phyloP scores from a whole-genome alignment of 2,797 vertebrate species.

The Sandelia bainsii region DNA sequence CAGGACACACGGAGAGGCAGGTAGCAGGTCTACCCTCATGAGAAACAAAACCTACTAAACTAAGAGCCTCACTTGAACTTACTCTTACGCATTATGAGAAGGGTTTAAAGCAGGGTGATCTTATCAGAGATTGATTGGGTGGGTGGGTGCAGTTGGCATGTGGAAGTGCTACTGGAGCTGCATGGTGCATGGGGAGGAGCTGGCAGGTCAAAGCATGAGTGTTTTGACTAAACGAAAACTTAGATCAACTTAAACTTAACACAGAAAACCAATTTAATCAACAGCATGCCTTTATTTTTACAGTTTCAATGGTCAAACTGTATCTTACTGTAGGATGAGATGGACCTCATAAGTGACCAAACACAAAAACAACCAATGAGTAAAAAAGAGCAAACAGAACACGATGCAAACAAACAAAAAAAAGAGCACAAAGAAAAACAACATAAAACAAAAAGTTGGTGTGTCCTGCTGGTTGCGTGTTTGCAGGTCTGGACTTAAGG shows the following conservation, averaged over 20 bases:
- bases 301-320: background rate
- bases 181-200: conserved; percentile 30
- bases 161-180: conserved; percentile 21
- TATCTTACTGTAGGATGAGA: background rate
- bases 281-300: conserved; percentile 1
- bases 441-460: background rate
- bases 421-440: conserved; percentile 21
- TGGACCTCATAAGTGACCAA: background rate
- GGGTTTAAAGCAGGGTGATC: conserved; percentile 14
- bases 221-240: conserved; percentile 30
- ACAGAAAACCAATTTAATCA: background rate
- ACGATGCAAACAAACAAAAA: conserved; percentile 35
- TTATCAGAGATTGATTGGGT: background rate
- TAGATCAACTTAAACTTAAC: conserved; percentile 13
- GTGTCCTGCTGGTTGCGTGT: conserved; percentile 44
- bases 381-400: conserved; percentile 20
- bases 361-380: background rate
- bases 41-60: background rate
- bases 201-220: conserved; percentile 18
- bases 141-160: conserved; percentile 38
- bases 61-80: background rate
- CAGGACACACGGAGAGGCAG: conserved; percentile 28
- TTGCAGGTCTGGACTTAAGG: conserved; percentile 25
- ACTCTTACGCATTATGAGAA: background rate
- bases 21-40: background rate